Conservation (phyloP, 1,140 invertebrate genomes). For the Cydia splendana region DNA sequence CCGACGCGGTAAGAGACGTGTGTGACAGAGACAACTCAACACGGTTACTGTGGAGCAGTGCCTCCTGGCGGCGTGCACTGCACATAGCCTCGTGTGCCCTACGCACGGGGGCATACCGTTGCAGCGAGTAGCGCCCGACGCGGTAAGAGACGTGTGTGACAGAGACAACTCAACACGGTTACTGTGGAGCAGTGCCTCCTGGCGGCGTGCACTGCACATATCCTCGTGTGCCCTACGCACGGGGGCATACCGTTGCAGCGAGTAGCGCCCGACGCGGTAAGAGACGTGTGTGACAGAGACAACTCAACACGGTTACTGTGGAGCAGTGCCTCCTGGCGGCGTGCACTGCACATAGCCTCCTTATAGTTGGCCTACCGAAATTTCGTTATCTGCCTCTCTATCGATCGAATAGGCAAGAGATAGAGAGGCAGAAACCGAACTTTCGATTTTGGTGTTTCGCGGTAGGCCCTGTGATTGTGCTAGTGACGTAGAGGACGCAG, state of each 20-base stretch:
- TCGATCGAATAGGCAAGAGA: no score
- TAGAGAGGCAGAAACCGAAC: no score
- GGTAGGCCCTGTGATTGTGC: no score
- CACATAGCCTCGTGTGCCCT: conserved; percentile 30
- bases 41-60: conserved; percentile 96
- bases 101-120: conserved; percentile 62
- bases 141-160: conserved; percentile 78
- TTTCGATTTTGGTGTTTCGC: no score
- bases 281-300: conserved; percentile 46
- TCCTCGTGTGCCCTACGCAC: conserved; percentile 24
- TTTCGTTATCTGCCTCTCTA: no score
- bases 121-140: conserved; percentile 90
- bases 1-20: conserved; percentile 86
- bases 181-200: conserved; percentile 98
- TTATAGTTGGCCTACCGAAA: no score
- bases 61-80: conserved; percentile 89
- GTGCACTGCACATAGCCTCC: conserved; percentile 72
- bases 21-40: conserved; percentile 61
- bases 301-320: conserved; percentile 87
- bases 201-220: conserved; percentile 82
- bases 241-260: conserved; percentile 77
- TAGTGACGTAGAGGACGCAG: no score
- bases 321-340: conserved; percentile 97
- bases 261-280: conserved; percentile 91
- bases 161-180: conserved; percentile 80